Percentiles rank a stretch among this genome's conserved stretches.
Conservation (phyloP, 1,140 invertebrate species). For the Bombus difficillimus region DNA sequence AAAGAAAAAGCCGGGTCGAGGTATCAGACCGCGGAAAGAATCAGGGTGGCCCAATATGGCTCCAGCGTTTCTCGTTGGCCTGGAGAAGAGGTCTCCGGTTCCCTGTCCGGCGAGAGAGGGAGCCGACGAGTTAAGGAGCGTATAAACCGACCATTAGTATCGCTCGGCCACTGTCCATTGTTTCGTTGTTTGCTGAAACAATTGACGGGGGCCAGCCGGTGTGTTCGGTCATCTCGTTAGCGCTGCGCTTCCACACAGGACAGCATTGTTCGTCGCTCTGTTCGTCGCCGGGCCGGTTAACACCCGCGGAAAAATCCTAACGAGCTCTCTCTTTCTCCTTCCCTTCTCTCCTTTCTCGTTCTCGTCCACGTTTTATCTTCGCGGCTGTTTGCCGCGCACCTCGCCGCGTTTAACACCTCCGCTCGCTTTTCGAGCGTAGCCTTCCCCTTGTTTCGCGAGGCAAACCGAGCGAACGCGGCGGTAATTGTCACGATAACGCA, state of each 20-base stretch:
- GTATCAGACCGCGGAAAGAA: slow-evolving; percentile 7
- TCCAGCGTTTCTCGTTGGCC: slow-evolving; percentile 34
- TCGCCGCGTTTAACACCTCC: slow-evolving; percentile 42
- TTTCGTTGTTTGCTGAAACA: slow-evolving; percentile 83
- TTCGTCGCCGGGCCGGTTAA: slow-evolving; percentile 73
- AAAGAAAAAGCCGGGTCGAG: not conserved
- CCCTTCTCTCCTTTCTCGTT: not conserved
- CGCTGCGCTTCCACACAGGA: slow-evolving; percentile 76
- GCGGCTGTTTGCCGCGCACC: slow-evolving; percentile 2
- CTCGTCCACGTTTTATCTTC: not conserved
- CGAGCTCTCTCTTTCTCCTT: slow-evolving; percentile 71
- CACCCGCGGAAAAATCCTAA: slow-evolving; percentile 82
- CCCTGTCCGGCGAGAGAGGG: slow-evolving; percentile 34
- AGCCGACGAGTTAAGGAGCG: slow-evolving; percentile 73
- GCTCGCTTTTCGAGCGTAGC: slow-evolving; percentile 31
- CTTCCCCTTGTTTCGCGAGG: slow-evolving; percentile 21
- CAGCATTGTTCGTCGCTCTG: slow-evolving; percentile 78
- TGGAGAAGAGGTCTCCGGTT: slow-evolving; percentile 23
- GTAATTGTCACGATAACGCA: slow-evolving; percentile 35
- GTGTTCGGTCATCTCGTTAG: slow-evolving; percentile 82
- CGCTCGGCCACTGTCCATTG: slow-evolving; percentile 82
- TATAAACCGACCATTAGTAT: slow-evolving; percentile 82
- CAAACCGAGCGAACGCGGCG: not conserved
- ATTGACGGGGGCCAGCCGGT: slow-evolving; percentile 79
- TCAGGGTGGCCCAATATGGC: slow-evolving; percentile 61